Evolutionary conservation across 2,797 vertebrate genomes (phyloP).

Genomic region (Setipinna tenuifilis): DNA sequence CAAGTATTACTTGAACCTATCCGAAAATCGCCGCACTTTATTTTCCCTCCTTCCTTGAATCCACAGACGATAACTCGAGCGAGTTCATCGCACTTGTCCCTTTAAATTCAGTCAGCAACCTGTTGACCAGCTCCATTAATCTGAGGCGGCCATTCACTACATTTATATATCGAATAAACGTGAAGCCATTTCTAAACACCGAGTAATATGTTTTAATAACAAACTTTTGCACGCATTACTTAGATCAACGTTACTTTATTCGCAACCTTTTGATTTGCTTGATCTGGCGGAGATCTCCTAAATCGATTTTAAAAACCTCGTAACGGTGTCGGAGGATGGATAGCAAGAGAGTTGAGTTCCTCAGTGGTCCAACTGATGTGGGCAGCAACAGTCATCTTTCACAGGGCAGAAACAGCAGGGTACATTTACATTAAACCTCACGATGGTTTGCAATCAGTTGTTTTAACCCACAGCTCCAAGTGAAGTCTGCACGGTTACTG

Average conservation of each 20-base stretch:
- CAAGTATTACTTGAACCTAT: not conserved
- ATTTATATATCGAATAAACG: not conserved
- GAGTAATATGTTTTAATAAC: not conserved
- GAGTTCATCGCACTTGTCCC: constrained; percentile 3
- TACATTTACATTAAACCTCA: not conserved
- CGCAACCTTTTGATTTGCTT: not conserved
- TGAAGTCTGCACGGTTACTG: not conserved
- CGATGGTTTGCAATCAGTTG: not conserved
- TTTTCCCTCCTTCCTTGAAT: not conserved
- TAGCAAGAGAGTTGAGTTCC: constrained; percentile 1
- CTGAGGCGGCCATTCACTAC: constrained; percentile 42
- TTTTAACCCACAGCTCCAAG: not conserved
- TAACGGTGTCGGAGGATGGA: not conserved
- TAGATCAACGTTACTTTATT: not conserved
- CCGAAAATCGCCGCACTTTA: not conserved
- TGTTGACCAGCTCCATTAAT: constrained; percentile 44
- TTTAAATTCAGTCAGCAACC: constrained; percentile 61
- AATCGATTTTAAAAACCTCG: not conserved
- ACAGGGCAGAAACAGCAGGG: not conserved
- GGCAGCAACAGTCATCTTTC: not conserved
- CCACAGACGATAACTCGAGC: not conserved
- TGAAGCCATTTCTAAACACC: not conserved
- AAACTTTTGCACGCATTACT: not conserved
- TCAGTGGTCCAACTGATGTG: constrained; percentile 22
- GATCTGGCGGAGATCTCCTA: not conserved